Base-by-base conservation (phyloP, 2,888 invertebrate genomes). In the Hirtodrosophila trivittata region DNA sequence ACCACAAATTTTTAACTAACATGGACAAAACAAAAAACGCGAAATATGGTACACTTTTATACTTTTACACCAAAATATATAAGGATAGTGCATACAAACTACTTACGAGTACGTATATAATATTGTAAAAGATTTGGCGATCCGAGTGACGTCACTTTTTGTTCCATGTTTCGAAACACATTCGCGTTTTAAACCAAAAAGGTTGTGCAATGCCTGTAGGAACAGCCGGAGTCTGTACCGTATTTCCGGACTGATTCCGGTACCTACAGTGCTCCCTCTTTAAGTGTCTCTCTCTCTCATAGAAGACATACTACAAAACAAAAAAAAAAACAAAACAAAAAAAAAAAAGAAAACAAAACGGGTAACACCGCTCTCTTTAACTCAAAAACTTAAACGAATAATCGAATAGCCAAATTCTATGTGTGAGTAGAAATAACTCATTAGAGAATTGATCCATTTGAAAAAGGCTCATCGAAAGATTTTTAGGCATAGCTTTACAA, bases 1-100 rank as follows among this genome's bases (percentile, higher is more conserved):
- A 85, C 69, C 69, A 82, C 68, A 82, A 72, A 72, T 70, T 85
- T 81, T 71, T 78, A 82, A 73, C 60, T 60, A 68, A 68, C 58
- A 51, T n/a, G 32, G 41, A 13, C 35, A 55, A 52, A 42, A 47
- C 5, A 26, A 56, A 33, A 57, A 46, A 66, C 49, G 54, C 52
- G 56, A 49, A 49, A 74, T 76, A 77, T 66, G 77, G 83, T 86
- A 87, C 77, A 87, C 81, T 88, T 88, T 88, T 88, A 86, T 88
- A 88, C 88, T 88, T 88, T 88, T 88, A 88, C 89, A 88, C 86
- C 77, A 69, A 70, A 62, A 58, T 56, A 62, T 56, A 67, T 68
- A 78, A 64, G 57, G 47, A 74, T 67, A 68, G 64, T 59, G 54
- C 54, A 56, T 38, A 60, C 57, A n/a, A n/a, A n/a, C n/a, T n/a